These are phyloP conservation scores for Pseudopipra pipra DNA, from an alignment of 2,113 vertebrate genomes.

Conservation along the genomic window DNA sequence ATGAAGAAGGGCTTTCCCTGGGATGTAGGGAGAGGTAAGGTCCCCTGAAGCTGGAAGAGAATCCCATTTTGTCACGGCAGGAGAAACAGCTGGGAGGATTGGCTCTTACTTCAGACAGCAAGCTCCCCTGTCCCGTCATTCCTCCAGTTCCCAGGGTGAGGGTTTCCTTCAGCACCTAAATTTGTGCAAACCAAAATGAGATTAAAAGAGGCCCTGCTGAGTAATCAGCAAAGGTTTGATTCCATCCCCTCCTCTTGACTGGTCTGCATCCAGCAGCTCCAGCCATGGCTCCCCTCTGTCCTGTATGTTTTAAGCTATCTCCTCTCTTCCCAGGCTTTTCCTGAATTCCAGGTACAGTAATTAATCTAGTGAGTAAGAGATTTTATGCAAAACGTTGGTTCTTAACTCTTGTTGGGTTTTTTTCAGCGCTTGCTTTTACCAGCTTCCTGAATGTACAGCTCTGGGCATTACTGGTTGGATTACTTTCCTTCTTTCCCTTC, in stretches of 20 bases:
- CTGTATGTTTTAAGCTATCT: not conserved
- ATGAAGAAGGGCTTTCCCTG: not conserved
- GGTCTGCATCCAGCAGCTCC: not conserved
- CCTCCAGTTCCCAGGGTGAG: not conserved
- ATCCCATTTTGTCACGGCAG: not conserved
- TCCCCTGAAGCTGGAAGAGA: not conserved
- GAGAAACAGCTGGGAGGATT: not conserved
- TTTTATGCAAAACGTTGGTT: not conserved
- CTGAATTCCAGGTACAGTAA: not conserved
- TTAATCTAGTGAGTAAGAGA: not conserved
- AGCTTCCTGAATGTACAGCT: not conserved
- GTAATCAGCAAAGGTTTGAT: not conserved
- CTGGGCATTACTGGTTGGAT: not conserved
- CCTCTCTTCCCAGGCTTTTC: not conserved
- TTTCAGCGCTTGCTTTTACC: not conserved
- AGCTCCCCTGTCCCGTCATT: not conserved
- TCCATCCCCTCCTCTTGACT: not conserved
- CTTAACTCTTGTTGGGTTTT: not conserved
- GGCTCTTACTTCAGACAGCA: not conserved
- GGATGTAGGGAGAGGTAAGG: not conserved
- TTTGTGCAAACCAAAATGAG: not conserved
- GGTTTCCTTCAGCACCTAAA: not conserved
- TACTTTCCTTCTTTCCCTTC: not conserved
- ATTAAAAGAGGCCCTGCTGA: too few species aligned
- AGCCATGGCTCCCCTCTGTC: not conserved